Evolutionary conservation across 2,113 vertebrate species (phyloP).

Genomic region (Nyctibius bracteatus): DNA sequence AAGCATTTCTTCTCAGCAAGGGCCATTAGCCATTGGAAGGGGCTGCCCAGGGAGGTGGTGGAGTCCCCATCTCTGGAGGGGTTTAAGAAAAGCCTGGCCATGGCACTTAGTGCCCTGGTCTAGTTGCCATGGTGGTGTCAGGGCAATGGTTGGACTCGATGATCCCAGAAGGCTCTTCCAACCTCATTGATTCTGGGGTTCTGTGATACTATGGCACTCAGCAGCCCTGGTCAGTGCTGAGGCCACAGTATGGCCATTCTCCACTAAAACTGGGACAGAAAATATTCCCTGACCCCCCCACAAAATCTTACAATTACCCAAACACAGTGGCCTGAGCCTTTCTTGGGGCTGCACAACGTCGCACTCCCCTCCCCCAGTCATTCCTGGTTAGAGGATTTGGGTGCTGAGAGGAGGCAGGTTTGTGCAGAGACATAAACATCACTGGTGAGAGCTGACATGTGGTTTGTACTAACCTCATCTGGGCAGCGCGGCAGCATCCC

Average conservation of each 20-base stretch:
- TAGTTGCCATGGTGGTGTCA: too few species aligned
- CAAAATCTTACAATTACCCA: not conserved
- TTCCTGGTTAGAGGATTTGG: constrained; percentile 45
- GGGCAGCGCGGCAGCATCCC: constrained; percentile 11
- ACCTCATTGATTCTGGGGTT: too few species aligned
- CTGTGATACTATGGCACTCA: too few species aligned
- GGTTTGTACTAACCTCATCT: constrained; percentile 56
- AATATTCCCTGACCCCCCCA: not conserved
- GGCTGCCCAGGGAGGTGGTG: too few species aligned
- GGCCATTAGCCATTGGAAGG: too few species aligned
- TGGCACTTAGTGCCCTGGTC: too few species aligned
- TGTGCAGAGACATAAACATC: constrained; percentile 60
- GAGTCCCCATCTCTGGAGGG: too few species aligned
- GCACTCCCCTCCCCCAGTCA: not conserved
- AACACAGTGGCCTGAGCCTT: not conserved
- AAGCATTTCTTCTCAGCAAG: too few species aligned
- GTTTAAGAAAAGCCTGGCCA: too few species aligned
- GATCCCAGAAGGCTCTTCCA: too few species aligned
- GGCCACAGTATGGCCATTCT: not conserved
- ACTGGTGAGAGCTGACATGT: constrained; percentile 58
- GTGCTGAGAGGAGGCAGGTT: constrained; percentile 63
- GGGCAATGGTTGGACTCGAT: too few species aligned
- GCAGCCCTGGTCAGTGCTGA: not conserved
- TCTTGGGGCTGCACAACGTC: not conserved
- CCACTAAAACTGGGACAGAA: not conserved